phyloP scores from a whole-genome alignment of 2,888 invertebrate species.

The Parascotia fuliginaria region DNA sequence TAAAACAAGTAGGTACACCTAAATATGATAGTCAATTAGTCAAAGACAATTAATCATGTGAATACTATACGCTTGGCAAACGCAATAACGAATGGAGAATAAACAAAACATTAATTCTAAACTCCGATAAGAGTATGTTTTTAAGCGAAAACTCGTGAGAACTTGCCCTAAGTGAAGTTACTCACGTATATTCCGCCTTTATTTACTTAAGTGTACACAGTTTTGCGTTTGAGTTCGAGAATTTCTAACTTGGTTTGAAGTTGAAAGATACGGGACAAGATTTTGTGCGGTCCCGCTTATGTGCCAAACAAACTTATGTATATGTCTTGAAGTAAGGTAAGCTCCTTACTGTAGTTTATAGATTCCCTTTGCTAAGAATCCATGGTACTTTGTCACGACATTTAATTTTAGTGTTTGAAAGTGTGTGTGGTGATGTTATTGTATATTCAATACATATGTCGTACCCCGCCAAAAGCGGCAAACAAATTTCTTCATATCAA shows the following conservation, averaged over 20 bases:
- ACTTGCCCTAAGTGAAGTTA: constrained; percentile 23
- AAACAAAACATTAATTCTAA: constrained; percentile 11
- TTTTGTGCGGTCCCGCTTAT: neutral
- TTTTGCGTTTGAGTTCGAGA: constrained; percentile 45
- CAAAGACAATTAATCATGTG: neutral
- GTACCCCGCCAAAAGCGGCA: too few species aligned
- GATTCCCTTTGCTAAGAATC: too few species aligned
- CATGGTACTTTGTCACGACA: too few species aligned
- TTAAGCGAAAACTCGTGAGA: constrained; percentile 21
- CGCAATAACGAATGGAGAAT: neutral
- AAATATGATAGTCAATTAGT: too few species aligned
- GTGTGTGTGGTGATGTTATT: too few species aligned
- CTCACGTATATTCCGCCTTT: constrained; percentile 30
- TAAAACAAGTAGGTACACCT: too few species aligned
- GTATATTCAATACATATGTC: too few species aligned
- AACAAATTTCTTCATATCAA: too few species aligned
- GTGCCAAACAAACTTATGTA: neutral
- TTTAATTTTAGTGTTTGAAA: too few species aligned
- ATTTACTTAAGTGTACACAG: constrained; percentile 46
- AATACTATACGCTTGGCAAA: neutral
- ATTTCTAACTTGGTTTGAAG: constrained; percentile 38
- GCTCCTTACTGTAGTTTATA: too few species aligned
- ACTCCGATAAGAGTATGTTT: constrained; percentile 31
- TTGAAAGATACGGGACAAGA: constrained; percentile 12
- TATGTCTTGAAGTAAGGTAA: too few species aligned